Evolutionary conservation across 2,888 invertebrate species (phyloP).

Genomic region (Leptopterna dolabrata): DNA sequence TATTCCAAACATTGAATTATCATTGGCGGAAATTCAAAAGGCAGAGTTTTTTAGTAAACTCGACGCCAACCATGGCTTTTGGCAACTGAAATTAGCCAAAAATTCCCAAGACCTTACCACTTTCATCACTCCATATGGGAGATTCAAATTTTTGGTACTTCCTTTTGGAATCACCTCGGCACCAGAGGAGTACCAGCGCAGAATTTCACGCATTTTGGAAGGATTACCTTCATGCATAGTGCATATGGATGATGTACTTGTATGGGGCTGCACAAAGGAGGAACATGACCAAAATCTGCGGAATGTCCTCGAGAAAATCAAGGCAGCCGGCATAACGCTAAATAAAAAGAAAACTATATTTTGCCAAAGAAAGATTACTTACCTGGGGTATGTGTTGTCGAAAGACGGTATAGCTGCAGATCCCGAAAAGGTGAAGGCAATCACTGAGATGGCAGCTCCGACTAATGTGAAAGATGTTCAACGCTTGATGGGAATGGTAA

Average conservation of each 20-base stretch:
- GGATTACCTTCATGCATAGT: slow-evolving; percentile 39
- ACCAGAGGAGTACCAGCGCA: slow-evolving; percentile 58
- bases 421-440: slow-evolving; percentile 56
- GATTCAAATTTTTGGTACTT: slow-evolving; percentile 61
- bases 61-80: slow-evolving; percentile 63
- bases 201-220: slow-evolving; percentile 56
- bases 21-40: slow-evolving; percentile 25
- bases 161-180: slow-evolving; percentile 61
- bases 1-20: slow-evolving; percentile 33
- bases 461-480: slow-evolving; percentile 43
- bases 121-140: slow-evolving; percentile 62
- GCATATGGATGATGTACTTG: slow-evolving; percentile 56
- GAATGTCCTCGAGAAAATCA: slow-evolving; percentile 13
- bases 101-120: slow-evolving; percentile 59
- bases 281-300: slow-evolving; percentile 42
- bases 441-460: slow-evolving; percentile 40
- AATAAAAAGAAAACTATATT: slow-evolving; percentile 16
- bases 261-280: slow-evolving; percentile 45
- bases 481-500: slow-evolving; percentile 49
- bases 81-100: slow-evolving; percentile 61
- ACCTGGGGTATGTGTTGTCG: slow-evolving; percentile 60
- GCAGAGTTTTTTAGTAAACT: slow-evolving; percentile 62
- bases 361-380: slow-evolving; percentile 29
- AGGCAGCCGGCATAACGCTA: slow-evolving; percentile 16
- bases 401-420: slow-evolving; percentile 55